Evolutionary conservation across 1,140 invertebrate species (phyloP).

Genomic region (Cheumatopsyche charites): DNA sequence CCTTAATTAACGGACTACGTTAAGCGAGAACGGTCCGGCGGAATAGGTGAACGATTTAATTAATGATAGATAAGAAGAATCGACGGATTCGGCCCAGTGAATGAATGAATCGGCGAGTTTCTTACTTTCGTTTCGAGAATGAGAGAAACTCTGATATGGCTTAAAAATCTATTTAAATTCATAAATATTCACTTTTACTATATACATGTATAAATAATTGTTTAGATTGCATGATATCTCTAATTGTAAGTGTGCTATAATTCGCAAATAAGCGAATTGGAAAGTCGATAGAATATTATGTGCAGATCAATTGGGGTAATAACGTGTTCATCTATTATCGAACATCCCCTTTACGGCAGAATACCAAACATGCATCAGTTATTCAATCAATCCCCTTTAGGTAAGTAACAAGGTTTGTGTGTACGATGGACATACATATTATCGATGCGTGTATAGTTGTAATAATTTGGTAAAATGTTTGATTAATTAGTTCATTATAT

Average conservation of each 20-base stretch:
- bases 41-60: not conserved
- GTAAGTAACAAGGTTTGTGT: conserved; percentile 21
- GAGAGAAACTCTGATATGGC: too few relatives aligned
- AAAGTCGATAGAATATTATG: not conserved
- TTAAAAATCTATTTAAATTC: too few relatives aligned
- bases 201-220: too few relatives aligned
- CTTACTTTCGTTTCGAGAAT: too few relatives aligned
- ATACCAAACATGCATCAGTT: conserved; percentile 12
- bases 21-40: not conserved
- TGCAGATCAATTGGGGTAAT: not conserved
- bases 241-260: not conserved
- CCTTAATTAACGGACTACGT: conserved; percentile 39
- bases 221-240: too few relatives aligned
- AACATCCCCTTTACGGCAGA: not conserved
- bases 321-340: conserved; percentile 3
- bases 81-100: not conserved
- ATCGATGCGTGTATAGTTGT: not conserved
- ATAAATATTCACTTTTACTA: too few relatives aligned
- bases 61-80: not conserved
- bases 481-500: too few relatives aligned
- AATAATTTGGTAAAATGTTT: too few relatives aligned
- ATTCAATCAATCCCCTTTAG: conserved; percentile 28
- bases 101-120: not conserved
- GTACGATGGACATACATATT: conserved; percentile 11
- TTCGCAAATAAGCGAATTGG: too few relatives aligned